phyloP scores from a whole-genome alignment of 2,888 invertebrate species.

The Aricia artaxerxes region DNA sequence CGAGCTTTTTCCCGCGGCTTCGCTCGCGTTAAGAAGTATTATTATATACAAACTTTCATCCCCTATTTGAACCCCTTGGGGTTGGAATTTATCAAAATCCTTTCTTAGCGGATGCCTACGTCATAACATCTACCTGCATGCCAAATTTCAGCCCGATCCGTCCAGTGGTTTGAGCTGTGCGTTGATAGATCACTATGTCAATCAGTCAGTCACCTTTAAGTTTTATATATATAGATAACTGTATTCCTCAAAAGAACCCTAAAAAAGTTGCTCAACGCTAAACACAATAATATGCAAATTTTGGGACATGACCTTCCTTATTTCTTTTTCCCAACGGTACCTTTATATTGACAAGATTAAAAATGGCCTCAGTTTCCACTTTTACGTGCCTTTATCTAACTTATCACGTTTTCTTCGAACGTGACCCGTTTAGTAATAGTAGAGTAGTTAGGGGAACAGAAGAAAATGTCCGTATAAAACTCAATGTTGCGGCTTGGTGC shows the following conservation, averaged over 20 bases:
- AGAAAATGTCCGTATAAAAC: neutral
- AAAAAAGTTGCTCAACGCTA: neutral
- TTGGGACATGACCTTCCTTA: neutral
- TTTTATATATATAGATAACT: too few species aligned
- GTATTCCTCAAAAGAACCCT: neutral
- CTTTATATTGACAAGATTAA: conserved; percentile 6
- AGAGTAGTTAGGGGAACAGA: conserved; percentile 2
- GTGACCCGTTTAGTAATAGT: conserved; percentile 20
- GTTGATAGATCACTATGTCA: too few species aligned
- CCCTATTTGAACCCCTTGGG: too few species aligned
- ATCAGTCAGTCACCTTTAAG: too few species aligned
- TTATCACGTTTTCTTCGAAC: conserved; percentile 19
- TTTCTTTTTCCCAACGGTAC: neutral
- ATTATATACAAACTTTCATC: too few species aligned
- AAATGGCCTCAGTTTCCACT: conserved; percentile 1
- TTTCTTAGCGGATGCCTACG: too few species aligned
- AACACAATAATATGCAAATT: neutral
- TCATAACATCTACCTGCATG: too few species aligned
- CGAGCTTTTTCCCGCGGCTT: too few species aligned
- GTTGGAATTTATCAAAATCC: too few species aligned
- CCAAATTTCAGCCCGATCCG: too few species aligned
- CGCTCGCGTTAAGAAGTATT: too few species aligned
- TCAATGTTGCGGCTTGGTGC: neutral
- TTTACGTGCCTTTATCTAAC: conserved; percentile 17
- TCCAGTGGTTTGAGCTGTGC: too few species aligned